Evolutionary conservation across 2,113 vertebrate genomes (phyloP), one percentile per base, ranked within the genome.

Genomic region (Trochalopteron elliotii): DNA sequence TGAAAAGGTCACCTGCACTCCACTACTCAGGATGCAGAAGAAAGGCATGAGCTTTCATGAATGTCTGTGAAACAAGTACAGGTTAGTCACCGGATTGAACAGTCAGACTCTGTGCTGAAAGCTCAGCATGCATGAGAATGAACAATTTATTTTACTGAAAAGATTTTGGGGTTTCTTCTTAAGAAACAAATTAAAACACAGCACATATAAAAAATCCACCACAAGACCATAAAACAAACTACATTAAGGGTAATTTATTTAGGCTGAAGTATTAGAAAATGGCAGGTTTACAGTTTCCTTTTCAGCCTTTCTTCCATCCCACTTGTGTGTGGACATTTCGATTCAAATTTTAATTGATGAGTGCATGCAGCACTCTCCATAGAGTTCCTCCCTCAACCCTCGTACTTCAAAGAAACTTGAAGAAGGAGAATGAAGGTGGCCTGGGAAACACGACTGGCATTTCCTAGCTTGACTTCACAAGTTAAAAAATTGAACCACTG

Each of bases 301-400:
- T 95, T 86, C 94, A 95, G 63, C 19, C 28, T 90, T 93, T 83
- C 52, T 90, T 93, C 35, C 53, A 75, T 49, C 49, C 30, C 28
- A 87, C 52, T 92, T 87, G 31, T 72, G 92, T 94, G 76, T 81
- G 76, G 88, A 95, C 76, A 60, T 89, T 96, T 69, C 15, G 1
- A 95, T 87, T 96, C 81, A 80, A 93, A 67, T 68, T 88, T 82
- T 93, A 96, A 91, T 95, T 93, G 83, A 81, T 56, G 23, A 92
- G 31, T 70, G 22, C 71, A 45, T 64, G 35, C 22, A 89, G 61
- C 53, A 90, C 39, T 87, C 86, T 93, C 92, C 83, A 84, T 40
- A 67, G 47, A 68, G 71, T 86, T 64, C 37, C 44, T 90, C 65
- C 68, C 76, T 93, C 85, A 78, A 45, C 65, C 56, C 15, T 25